phyloP scores from a whole-genome alignment of 2,888 invertebrate species.

The Cephus pygmeus region DNA sequence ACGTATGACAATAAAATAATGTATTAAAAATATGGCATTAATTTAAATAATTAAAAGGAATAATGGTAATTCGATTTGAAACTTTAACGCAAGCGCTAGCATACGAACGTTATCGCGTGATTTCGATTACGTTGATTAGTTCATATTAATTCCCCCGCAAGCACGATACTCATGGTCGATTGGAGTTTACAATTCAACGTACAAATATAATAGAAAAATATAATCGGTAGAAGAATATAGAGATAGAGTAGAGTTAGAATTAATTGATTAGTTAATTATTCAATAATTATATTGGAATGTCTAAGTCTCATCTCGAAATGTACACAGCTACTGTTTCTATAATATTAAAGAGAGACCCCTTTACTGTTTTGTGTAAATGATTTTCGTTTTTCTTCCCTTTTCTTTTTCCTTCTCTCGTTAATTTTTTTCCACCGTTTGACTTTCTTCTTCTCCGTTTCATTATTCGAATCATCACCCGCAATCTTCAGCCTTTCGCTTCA shows the following conservation, averaged over 20 bases:
- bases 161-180: constrained; percentile 45
- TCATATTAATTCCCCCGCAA: background rate
- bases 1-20: no score
- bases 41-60: background rate
- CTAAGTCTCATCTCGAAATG: constrained; percentile 44
- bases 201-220: constrained; percentile 67
- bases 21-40: no score
- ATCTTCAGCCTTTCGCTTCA: background rate
- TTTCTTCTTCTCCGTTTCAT: background rate
- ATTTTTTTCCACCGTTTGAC: background rate
- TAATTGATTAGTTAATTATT: constrained; percentile 48
- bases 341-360: background rate
- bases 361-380: background rate
- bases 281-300: constrained; percentile 47
- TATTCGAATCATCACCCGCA: background rate
- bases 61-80: background rate
- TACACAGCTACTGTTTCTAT: constrained; percentile 18
- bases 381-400: background rate
- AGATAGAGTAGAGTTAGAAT: constrained; percentile 65
- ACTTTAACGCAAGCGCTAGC: background rate
- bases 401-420: no score
- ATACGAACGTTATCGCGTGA: background rate
- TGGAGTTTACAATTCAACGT: constrained; percentile 65
- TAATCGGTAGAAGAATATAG: constrained; percentile 66
- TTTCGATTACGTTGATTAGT: background rate